Percentiles rank a stretch among this genome's conserved stretches.
phyloP scores from a whole-genome alignment of 2,797 vertebrate genomes.

The Tolypeutes matacus region DNA sequence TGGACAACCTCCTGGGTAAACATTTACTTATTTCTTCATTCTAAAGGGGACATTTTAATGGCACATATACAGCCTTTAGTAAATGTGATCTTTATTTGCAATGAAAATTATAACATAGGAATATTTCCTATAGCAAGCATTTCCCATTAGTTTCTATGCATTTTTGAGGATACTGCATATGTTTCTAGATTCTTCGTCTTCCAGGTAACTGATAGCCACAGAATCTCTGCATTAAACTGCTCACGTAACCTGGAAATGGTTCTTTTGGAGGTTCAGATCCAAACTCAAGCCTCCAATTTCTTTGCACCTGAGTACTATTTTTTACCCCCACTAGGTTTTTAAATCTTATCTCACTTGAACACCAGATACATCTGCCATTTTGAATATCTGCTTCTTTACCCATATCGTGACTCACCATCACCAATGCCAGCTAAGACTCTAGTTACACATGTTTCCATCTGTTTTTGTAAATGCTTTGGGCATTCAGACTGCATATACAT shows the following conservation, averaged over 20 bases:
- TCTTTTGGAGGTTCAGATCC: neutral
- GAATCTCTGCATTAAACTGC: neutral
- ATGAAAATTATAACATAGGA: neutral
- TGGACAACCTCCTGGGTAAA: slow-evolving; percentile 46
- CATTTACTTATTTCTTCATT: slow-evolving; percentile 49
- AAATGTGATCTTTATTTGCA: slow-evolving; percentile 55
- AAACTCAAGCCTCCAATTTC: neutral
- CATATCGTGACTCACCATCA: neutral
- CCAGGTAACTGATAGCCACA: neutral
- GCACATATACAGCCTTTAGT: slow-evolving; percentile 30
- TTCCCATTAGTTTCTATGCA: neutral
- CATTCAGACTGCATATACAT: slow-evolving; percentile 61
- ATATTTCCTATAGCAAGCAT: neutral
- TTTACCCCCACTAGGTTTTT: neutral
- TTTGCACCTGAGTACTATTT: neutral
- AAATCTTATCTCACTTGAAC: neutral
- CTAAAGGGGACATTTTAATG: slow-evolving; percentile 55
- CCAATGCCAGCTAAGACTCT: neutral
- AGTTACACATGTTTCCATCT: neutral
- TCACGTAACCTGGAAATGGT: neutral
- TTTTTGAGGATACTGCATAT: neutral
- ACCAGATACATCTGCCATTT: neutral
- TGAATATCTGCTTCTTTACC: neutral
- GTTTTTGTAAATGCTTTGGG: slow-evolving; percentile 57
- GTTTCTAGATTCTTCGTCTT: neutral